Base-by-base conservation (phyloP, 2,113 vertebrate species). In the Plotosus lineatus region DNA sequence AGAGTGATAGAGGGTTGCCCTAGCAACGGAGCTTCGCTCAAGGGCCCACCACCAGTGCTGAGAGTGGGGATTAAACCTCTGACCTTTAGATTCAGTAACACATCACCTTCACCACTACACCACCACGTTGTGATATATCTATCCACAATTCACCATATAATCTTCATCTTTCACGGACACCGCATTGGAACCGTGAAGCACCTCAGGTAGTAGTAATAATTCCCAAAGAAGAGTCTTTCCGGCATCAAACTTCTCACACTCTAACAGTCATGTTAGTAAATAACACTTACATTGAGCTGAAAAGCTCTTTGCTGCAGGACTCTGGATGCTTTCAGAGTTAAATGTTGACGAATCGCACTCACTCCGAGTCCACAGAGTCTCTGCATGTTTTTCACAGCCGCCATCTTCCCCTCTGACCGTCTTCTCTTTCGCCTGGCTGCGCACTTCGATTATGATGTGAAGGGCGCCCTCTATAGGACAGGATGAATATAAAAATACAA, bases 291-390 rank as follows among this genome's bases (percentile, higher is more conserved):
- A 21, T 75, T 33, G 63, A 91, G 71, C 33, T 83, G 87, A 84
- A 93, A 92, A 53, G 88, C 65, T 82, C 93, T 88, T 14, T 81
- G 86, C 10, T 91, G 91, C 3, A 88, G 63, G 26, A 90, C 51
- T 58, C 89, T 80, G 3, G 82, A 55, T 3, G 86, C 26, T 42
- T 79, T 90, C 42, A 87, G 63, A 19, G 87, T 85, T 3, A 87
- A 53, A 19, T 88, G 80, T 53, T 85, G 89, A 11, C 88, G 87
- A 38, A 81, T 78, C 14, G 88, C 86, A 55, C 81, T 80, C 72
- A 88, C 87, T 82, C 91, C 91, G 0, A 89, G 10, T 19, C 87
- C 85, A 44, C 82, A 91, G 58, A 93, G 86, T 50, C 82, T 92
- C 65, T 82, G 87, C 36, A 92, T 33, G 7, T 61, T 72, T 75